Evolutionary conservation across 2,888 invertebrate genomes (phyloP).

Genomic region (Drosophila neonasuta): DNA sequence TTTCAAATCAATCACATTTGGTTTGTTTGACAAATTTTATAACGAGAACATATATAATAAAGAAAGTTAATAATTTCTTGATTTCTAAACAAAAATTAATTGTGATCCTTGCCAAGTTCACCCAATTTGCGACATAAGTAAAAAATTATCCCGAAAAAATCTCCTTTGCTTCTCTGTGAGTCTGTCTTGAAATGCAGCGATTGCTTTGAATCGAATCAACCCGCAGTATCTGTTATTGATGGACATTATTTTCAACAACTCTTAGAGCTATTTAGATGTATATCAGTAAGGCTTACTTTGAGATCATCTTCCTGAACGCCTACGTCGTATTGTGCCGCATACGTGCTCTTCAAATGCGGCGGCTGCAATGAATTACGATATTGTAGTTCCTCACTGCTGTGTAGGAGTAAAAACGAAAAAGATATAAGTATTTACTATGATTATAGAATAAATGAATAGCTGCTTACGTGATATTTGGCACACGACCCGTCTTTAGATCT

Average conservation of each 20-base stretch:
- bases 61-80: too few relatives aligned
- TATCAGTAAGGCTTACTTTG: constrained; percentile 83
- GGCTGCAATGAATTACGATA: constrained; percentile 91
- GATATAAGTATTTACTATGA: constrained; percentile 60
- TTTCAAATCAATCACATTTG: too few relatives aligned
- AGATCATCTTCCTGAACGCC: constrained; percentile 86
- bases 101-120: too few relatives aligned
- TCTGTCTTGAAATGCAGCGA: background rate
- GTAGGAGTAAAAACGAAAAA: background rate
- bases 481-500: constrained; percentile 85
- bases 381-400: constrained; percentile 86
- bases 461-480: constrained; percentile 76
- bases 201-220: background rate
- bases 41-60: too few relatives aligned
- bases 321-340: constrained; percentile 90
- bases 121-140: too few relatives aligned
- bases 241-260: background rate
- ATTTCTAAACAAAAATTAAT: too few relatives aligned
- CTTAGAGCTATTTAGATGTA: background rate
- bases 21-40: too few relatives aligned
- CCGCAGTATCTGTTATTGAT: background rate
- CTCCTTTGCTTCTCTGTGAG: background rate
- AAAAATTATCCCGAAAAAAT: too few relatives aligned
- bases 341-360: constrained; percentile 93
- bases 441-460: background rate